Evolutionary conservation across 2,888 invertebrate species (phyloP), one percentile per base, ranked within the genome.

Genomic region (Heterodera filipjevi): DNA sequence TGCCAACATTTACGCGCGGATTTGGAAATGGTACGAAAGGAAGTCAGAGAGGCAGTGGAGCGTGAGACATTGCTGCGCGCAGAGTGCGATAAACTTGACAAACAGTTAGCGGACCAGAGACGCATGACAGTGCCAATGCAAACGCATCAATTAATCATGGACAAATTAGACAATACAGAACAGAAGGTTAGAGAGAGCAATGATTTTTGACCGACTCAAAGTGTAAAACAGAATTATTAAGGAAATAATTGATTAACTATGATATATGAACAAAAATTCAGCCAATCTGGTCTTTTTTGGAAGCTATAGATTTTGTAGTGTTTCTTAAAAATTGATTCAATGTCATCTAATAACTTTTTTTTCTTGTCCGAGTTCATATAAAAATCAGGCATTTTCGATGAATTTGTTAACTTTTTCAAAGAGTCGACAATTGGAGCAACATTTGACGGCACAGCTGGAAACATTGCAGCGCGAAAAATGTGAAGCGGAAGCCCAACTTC

Each of bases 41-140:
- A 80, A 30, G 77, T 77, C 30, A 44, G 82, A 22, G 82, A 83
- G 35, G 80, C 81, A 27, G 84, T 92, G 92, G 39, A 92, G 92
- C 84, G 93, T 93, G 86, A 72, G n/a, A 46, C 70, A 53, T 72
- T 76, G 27, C 32, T 77, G 35, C 90, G 94, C 71, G 93, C 93
- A 89, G 92, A 93, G 0, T 46, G 44, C n/a, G 70, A 76, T 16
- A 72, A 81, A 66, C 27, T 82, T 72, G 80, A 80, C 35, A 19
- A 27, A 30, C 35, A 75, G 71, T 70, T 80, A 22, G 33, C 59
- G 53, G 80, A 80, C 46, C 39, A 59, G 30, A 81, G 77, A 30
- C 75, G 80, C 14, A 75, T 33, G 30, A 44, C 64, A 19, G 32
- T 68, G 64, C 33, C 77, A 19, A 44, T n/a, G 27, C 44, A 35